phyloP scores from a whole-genome alignment of 2,797 vertebrate species.

The Brachyrhaphis roseni region DNA sequence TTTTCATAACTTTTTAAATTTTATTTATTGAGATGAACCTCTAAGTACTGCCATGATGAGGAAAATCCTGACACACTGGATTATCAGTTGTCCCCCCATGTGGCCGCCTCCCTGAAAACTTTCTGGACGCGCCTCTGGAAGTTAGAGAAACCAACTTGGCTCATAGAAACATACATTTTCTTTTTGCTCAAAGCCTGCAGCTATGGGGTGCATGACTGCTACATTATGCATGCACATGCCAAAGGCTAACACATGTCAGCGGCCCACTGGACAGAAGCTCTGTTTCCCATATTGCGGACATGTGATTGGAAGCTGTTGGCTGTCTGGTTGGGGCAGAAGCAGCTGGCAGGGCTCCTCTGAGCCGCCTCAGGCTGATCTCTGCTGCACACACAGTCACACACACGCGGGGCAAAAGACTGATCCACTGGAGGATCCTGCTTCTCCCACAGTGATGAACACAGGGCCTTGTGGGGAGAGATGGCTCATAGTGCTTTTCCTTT shows the following conservation, averaged over 20 bases:
- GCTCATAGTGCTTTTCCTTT: slow-evolving; percentile 29
- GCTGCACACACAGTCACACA: slow-evolving; percentile 39
- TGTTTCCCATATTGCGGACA: slow-evolving; percentile 85
- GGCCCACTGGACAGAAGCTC: slow-evolving; percentile 80
- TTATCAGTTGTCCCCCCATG: not conserved
- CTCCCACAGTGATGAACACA: slow-evolving; percentile 55
- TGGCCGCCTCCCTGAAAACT: not conserved
- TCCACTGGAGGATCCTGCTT: slow-evolving; percentile 49
- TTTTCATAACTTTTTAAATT: not conserved
- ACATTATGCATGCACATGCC: slow-evolving; percentile 77
- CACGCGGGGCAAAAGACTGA: slow-evolving; percentile 31
- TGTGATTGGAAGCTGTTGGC: slow-evolving; percentile 85
- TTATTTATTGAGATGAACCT: not conserved
- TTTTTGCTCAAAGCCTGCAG: slow-evolving; percentile 59
- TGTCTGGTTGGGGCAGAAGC: slow-evolving; percentile 80
- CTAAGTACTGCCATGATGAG: not conserved
- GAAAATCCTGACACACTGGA: not conserved
- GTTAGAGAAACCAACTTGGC: slow-evolving; percentile 34
- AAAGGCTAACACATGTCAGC: slow-evolving; percentile 79
- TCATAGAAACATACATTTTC: slow-evolving; percentile 19
- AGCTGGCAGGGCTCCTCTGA: slow-evolving; percentile 80
- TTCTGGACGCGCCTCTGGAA: not conserved
- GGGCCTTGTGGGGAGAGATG: slow-evolving; percentile 53
- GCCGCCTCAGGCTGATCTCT: slow-evolving; percentile 73
- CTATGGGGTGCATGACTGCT: slow-evolving; percentile 69